phyloP scores from a whole-genome alignment of 2,113 vertebrate species.

The Willisornis vidua region DNA sequence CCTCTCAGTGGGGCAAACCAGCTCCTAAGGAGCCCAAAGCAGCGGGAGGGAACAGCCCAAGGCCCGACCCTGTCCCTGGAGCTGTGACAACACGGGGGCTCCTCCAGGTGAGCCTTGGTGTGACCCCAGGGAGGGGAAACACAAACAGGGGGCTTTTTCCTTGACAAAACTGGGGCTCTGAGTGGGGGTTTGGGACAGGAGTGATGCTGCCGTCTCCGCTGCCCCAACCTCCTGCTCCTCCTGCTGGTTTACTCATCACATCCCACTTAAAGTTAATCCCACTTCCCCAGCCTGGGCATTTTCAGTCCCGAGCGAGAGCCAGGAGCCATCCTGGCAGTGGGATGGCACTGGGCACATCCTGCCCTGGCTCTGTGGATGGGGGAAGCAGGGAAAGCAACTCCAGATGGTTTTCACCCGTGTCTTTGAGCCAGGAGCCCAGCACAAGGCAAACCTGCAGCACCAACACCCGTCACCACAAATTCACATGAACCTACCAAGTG shows the following conservation, averaged over 20 bases:
- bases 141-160: background rate
- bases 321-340: background rate
- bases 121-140: rapidly evolving
- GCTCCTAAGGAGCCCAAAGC: background rate
- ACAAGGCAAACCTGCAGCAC: background rate
- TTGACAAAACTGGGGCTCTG: background rate
- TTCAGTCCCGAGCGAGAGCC: background rate
- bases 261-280: background rate
- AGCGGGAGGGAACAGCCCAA: background rate
- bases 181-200: background rate
- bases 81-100: background rate
- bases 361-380: background rate
- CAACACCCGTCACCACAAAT: background rate
- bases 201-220: background rate
- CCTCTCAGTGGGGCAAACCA: rapidly evolving
- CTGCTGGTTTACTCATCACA: background rate
- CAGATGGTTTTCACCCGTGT: rapidly evolving
- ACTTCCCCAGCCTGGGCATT: background rate
- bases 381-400: background rate
- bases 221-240: conserved; percentile 51
- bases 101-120: rapidly evolving
- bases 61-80: background rate
- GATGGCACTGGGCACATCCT: rapidly evolving
- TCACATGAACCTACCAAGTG: rapidly evolving
- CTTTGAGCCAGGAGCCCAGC: background rate